Evolutionary conservation across 2,797 vertebrate genomes (phyloP).

Genomic region (Phoebastria nigripes): DNA sequence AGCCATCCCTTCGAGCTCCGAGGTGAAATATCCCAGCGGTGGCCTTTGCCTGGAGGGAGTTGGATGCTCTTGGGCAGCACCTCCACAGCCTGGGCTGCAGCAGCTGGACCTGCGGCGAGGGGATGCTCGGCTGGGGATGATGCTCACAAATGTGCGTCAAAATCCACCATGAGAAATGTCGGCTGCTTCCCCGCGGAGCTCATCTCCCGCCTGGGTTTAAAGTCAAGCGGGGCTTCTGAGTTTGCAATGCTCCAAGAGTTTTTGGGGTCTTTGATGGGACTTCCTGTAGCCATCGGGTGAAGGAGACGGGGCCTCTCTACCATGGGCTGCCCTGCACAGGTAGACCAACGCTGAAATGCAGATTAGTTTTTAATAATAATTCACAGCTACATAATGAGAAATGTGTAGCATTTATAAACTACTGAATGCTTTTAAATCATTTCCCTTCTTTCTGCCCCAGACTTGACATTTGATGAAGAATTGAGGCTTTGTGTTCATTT

Average conservation of each 20-base stretch:
- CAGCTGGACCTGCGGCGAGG: accelerated
- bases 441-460: background rate
- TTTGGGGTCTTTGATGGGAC: background rate
- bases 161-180: background rate
- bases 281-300: background rate
- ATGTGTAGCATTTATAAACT: background rate
- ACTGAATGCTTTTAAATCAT: background rate
- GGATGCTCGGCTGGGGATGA: background rate
- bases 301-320: background rate
- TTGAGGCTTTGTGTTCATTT: slow-evolving; percentile 6
- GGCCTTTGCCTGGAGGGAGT: background rate
- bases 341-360: background rate
- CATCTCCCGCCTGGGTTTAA: background rate
- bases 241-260: background rate
- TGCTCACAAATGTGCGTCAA: background rate
- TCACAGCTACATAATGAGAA: background rate
- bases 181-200: background rate
- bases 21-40: accelerated
- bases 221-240: background rate
- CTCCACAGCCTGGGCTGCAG: background rate
- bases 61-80: background rate
- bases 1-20: background rate
- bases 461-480: slow-evolving; percentile 4
- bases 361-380: background rate
- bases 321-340: background rate